Evolutionary conservation across 2,888 invertebrate genomes (phyloP).

Genomic region (Campoplex capitator): DNA sequence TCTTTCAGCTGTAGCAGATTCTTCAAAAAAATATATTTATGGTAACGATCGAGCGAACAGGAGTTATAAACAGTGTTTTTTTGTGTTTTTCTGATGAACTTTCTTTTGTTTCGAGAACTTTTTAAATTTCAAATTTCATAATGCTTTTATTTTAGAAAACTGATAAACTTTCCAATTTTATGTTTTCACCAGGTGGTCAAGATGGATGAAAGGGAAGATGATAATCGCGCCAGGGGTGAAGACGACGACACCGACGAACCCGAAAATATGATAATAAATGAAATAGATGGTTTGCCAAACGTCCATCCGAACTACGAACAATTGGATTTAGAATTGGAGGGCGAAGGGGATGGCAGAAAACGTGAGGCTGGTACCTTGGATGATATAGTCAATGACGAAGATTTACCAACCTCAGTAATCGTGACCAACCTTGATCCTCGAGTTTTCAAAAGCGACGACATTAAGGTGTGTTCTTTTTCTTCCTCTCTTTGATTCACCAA

Average conservation of each 20-base stretch:
- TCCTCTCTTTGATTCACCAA: not conserved
- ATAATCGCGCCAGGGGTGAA: conserved; percentile 72
- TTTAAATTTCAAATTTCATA: not conserved
- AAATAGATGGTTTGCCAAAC: conserved; percentile 93
- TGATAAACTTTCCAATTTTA: not conserved
- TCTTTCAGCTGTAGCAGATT: not conserved
- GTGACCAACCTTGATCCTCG: conserved; percentile 94
- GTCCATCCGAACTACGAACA: conserved; percentile 92
- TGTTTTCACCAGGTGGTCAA: not conserved
- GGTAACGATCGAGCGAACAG: not conserved
- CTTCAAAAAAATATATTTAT: not conserved
- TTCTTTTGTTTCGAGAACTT: not conserved
- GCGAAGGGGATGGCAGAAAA: conserved; percentile 76
- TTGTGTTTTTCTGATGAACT: not conserved
- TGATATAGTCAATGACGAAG: conserved; percentile 89
- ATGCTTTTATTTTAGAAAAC: not conserved
- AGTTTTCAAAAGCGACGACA: conserved; percentile 87
- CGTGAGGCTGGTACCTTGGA: conserved; percentile 85
- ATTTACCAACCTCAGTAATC: conserved; percentile 94
- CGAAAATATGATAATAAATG: conserved; percentile 93
- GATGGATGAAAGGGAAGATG: conserved; percentile 76
- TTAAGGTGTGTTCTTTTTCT: conserved; percentile 80
- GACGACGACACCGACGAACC: conserved; percentile 78
- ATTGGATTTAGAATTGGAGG: conserved; percentile 86
- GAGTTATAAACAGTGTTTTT: not conserved